Conservation (phyloP, 2,797 vertebrate genomes). For the Malacoraja senta region DNA sequence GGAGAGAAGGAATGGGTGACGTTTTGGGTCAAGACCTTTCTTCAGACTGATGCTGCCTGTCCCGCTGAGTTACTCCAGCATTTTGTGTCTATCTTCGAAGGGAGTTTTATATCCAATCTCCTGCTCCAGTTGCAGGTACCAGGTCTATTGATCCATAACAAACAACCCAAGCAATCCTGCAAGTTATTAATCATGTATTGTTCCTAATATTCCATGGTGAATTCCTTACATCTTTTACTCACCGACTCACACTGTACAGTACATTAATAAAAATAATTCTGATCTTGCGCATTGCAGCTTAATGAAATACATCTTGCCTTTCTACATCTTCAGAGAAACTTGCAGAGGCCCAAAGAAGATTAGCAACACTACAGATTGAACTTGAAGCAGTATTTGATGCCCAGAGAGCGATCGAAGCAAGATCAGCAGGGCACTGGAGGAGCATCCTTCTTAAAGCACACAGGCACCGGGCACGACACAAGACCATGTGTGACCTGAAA, state of each 20-base stretch:
- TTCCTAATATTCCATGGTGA: too few relatives aligned
- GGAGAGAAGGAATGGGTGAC: too few relatives aligned
- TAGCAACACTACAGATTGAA: constrained; percentile 43
- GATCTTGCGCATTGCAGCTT: too few relatives aligned
- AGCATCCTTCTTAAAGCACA: constrained; percentile 35
- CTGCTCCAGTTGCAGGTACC: too few relatives aligned
- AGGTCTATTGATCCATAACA: not conserved
- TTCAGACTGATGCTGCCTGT: too few relatives aligned
- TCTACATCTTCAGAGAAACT: constrained; percentile 45
- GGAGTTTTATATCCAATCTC: too few relatives aligned
- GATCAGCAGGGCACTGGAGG: not conserved
- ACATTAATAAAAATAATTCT: not conserved
- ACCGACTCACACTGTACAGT: not conserved
- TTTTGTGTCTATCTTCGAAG: too few relatives aligned
- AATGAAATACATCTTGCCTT: not conserved
- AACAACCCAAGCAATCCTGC: not conserved
- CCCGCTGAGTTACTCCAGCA: too few relatives aligned
- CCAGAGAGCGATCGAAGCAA: not conserved
- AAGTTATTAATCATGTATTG: not conserved
- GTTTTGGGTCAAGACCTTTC: too few relatives aligned
- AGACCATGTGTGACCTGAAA: constrained; percentile 45
- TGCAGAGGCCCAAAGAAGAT: constrained; percentile 44
- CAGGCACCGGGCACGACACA: constrained; percentile 35
- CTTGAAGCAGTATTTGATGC: constrained; percentile 28
- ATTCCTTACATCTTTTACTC: not conserved